Percentiles rank a stretch among this genome's conserved stretches.
Conservation (phyloP, 2,888 invertebrate species). For the Scrobipalpa costella region DNA sequence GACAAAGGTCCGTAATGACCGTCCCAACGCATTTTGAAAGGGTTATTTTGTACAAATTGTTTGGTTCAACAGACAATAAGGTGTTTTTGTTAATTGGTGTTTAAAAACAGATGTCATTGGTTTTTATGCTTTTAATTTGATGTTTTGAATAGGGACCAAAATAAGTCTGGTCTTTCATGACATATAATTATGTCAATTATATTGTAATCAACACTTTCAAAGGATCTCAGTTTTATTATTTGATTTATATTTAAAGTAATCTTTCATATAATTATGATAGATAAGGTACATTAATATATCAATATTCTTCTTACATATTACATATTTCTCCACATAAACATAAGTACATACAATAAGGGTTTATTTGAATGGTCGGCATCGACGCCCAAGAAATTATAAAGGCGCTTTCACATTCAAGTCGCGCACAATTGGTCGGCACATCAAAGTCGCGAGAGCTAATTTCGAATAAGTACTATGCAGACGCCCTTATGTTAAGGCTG, state of each 20-base stretch:
- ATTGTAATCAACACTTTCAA: too few species aligned
- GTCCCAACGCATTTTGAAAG: slow-evolving; percentile 51
- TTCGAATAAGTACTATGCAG: slow-evolving; percentile 75
- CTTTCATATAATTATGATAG: too few species aligned
- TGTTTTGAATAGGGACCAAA: background rate
- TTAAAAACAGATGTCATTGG: slow-evolving; percentile 37
- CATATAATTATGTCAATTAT: too few species aligned
- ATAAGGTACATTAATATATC: background rate
- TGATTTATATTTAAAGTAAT: too few species aligned
- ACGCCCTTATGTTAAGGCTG: slow-evolving; percentile 69
- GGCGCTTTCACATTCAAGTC: slow-evolving; percentile 64
- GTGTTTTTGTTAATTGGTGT: slow-evolving; percentile 29
- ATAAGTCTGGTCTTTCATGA: background rate
- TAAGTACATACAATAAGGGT: slow-evolving; percentile 19
- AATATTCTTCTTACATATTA: background rate
- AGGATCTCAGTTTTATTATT: too few species aligned
- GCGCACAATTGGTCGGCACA: slow-evolving; percentile 72
- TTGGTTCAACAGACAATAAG: slow-evolving; percentile 44
- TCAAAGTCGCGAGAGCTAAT: slow-evolving; percentile 77
- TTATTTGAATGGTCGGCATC: slow-evolving; percentile 40
- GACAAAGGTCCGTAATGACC: slow-evolving; percentile 51
- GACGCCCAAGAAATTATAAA: slow-evolving; percentile 68
- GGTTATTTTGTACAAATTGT: slow-evolving; percentile 57
- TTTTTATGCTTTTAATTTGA: background rate
- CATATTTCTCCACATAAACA: background rate